A percentile compares a stretch with the other conserved stretches of the same genome.
Evolutionary conservation across 2,888 invertebrate genomes (phyloP).

Genomic region (Cryptosula pallasiana): DNA sequence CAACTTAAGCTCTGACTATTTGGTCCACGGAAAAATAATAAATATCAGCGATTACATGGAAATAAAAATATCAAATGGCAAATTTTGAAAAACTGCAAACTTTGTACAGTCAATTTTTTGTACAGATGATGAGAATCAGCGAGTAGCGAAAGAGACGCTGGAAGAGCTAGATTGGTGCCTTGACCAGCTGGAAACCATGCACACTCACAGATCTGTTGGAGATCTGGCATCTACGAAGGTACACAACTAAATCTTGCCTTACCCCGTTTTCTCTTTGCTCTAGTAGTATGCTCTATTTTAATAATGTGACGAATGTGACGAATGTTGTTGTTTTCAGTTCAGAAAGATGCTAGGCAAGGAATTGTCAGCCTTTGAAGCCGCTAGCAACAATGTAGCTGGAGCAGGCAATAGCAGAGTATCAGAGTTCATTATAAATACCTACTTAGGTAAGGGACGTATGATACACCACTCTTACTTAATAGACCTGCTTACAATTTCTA

Average conservation of each 20-base stretch:
- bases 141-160: slow-evolving; percentile 89
- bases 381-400: slow-evolving; percentile 65
- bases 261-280: no score
- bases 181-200: slow-evolving; percentile 98
- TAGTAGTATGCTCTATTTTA: no score
- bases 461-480: slow-evolving; percentile 1
- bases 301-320: no score
- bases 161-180: slow-evolving; percentile 99
- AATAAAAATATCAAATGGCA: no score
- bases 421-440: slow-evolving; percentile 97
- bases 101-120: no score
- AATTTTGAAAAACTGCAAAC: no score
- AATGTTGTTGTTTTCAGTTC: slow-evolving; percentile 80
- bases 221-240: slow-evolving; percentile 99
- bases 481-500: no score
- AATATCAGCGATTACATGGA: no score
- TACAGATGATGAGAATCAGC: slow-evolving; percentile 81
- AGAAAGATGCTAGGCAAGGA: slow-evolving; percentile 99
- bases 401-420: slow-evolving; percentile 97
- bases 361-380: slow-evolving; percentile 96
- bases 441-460: slow-evolving; percentile 75
- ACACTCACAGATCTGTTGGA: slow-evolving; percentile 97
- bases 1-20: no score
- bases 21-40: no score
- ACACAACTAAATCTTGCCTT: no score